A percentile compares a stretch with the other conserved stretches of the same genome.
phyloP scores from a whole-genome alignment of 2,888 invertebrate species.

The Aleiodes leptofemur region DNA sequence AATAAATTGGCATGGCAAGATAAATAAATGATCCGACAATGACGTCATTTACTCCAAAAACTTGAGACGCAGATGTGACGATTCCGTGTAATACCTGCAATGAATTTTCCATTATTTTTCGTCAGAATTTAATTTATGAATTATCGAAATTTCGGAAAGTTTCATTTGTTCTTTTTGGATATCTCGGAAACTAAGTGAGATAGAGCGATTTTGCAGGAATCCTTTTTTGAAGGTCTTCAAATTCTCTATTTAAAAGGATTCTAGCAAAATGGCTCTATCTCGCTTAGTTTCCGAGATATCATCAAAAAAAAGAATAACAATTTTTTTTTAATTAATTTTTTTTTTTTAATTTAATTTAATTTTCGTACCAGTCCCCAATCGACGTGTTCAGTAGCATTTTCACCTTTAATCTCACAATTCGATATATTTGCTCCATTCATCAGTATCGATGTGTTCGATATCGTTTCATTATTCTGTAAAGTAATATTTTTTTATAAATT shows the following conservation, averaged over 20 bases:
- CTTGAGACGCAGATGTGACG: slow-evolving; percentile 73
- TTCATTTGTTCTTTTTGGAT: too few species aligned
- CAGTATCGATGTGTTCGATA: slow-evolving; percentile 5
- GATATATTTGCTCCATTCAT: background rate
- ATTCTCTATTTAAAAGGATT: too few species aligned
- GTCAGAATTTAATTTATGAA: too few species aligned
- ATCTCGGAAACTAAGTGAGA: too few species aligned
- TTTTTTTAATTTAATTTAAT: background rate
- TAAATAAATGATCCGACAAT: slow-evolving; percentile 71
- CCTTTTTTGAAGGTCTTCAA: too few species aligned
- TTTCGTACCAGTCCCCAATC: slow-evolving; percentile 73
- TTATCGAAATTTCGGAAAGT: too few species aligned
- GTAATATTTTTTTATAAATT: background rate
- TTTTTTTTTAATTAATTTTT: background rate
- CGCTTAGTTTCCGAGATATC: background rate
- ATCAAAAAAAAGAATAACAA: background rate
- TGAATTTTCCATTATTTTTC: slow-evolving; percentile 13
- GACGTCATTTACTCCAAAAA: slow-evolving; percentile 71
- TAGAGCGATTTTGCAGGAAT: too few species aligned
- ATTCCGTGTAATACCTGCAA: slow-evolving; percentile 73
- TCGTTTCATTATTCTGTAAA: slow-evolving; percentile 41
- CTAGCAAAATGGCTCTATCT: too few species aligned
- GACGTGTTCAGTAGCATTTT: slow-evolving; percentile 46
- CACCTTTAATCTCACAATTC: background rate
- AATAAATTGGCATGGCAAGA: slow-evolving; percentile 73